Base-by-base conservation (phyloP, 2,888 invertebrate species). In the Caenorhabditis uteleia region DNA sequence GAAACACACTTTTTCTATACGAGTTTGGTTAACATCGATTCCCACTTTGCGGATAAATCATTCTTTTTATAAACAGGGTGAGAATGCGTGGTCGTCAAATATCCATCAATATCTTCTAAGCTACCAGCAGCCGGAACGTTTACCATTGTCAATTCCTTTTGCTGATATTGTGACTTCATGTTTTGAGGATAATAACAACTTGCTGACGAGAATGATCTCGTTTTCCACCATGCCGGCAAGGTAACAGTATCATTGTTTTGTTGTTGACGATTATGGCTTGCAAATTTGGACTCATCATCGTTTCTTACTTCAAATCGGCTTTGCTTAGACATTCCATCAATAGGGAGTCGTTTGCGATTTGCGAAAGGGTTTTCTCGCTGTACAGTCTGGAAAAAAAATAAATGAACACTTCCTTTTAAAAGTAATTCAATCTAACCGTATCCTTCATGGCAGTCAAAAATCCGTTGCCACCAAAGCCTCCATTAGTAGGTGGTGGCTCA, bases 361-460 rank as follows among this genome's bases (percentile, higher is more conserved):
- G 62, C 62, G 31, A 57, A 62, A 14, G 62, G 62, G 18, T 62
- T 62, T n/a, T n/a, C n/a, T n/a, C n/a, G n/a, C n/a, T n/a, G n/a
- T n/a, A n/a, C n/a, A n/a, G 47, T 16, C 34, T 51, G 33, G 14
- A 33, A 25, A 54, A 43, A 38, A 43, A 53, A 53, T 2, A 45
- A 44, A 38, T 26, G 21, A 42, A 33, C 31, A 16, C 18, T n/a
- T n/a, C n/a, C n/a, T n/a, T n/a, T n/a, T n/a, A n/a, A n/a, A n/a
- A n/a, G n/a, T n/a, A n/a, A n/a, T n/a, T n/a, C n/a, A n/a, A n/a
- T n/a, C n/a, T n/a, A n/a, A n/a, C n/a, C n/a, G n/a, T n/a, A n/a
- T n/a, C n/a, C n/a, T n/a, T n/a, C n/a, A n/a, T n/a, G n/a, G n/a
- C n/a, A n/a, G n/a, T n/a, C n/a, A n/a, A n/a, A n/a, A n/a, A n/a